phyloP scores from a whole-genome alignment of 1,140 invertebrate species.

The Nymphalis io region DNA sequence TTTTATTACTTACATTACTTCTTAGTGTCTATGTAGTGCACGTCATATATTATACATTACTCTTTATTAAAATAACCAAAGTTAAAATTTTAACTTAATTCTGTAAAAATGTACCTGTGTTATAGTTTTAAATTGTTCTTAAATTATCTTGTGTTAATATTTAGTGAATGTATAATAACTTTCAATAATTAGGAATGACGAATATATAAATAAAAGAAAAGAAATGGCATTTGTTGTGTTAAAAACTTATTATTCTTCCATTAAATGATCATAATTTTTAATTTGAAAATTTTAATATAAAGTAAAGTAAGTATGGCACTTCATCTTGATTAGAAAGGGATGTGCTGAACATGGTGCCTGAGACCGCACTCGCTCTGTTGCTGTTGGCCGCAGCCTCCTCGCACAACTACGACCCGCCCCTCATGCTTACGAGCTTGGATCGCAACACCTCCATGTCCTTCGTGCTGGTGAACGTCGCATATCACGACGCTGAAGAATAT shows the following conservation, averaged over 20 bases:
- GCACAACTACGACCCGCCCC: constrained; percentile 3
- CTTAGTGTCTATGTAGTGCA: too few species aligned
- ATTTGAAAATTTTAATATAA: neutral
- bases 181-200: neutral
- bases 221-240: neutral
- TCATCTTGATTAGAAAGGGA: constrained; percentile 5
- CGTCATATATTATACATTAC: too few species aligned
- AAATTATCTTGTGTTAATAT: neutral
- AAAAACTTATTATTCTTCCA: too few species aligned
- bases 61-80: too few species aligned
- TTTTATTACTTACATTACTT: too few species aligned
- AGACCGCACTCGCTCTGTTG: constrained; percentile 24
- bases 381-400: constrained; percentile 28
- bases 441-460: constrained; percentile 17
- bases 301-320: neutral
- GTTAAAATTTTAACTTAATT: too few species aligned
- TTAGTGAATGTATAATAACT: neutral
- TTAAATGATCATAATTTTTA: too few species aligned
- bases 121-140: neutral
- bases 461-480: constrained; percentile 3
- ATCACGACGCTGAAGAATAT: constrained; percentile 24
- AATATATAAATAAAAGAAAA: neutral
- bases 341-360: constrained; percentile 31
- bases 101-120: neutral
- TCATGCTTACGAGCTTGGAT: neutral